A percentile compares a stretch with the other conserved stretches of the same genome.
phyloP scores from a whole-genome alignment of 2,888 invertebrate species.

The Xylota sylvarum region DNA sequence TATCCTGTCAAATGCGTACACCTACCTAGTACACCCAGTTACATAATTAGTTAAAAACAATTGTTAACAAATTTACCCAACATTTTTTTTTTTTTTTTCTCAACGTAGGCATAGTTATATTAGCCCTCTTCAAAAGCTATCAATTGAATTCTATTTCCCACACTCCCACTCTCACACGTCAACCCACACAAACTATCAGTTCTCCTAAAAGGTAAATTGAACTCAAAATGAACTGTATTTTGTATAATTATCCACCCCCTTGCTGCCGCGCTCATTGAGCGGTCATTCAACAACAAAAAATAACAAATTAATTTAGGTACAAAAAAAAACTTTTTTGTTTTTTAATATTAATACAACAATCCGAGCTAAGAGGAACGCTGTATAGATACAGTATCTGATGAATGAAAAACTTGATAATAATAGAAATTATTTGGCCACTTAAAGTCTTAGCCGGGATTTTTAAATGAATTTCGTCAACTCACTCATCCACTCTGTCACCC shows the following conservation, averaged over 20 bases:
- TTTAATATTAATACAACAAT: constrained; percentile 30
- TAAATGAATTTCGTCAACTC: constrained; percentile 32
- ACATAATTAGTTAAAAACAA: background rate
- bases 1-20: too few relatives aligned
- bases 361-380: background rate
- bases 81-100: background rate
- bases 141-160: constrained; percentile 31
- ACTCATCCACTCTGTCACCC: constrained; percentile 29
- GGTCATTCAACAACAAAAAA: constrained; percentile 51
- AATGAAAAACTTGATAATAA: constrained; percentile 52
- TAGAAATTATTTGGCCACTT: constrained; percentile 66
- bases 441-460: constrained; percentile 43
- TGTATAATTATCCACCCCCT: constrained; percentile 46
- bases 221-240: constrained; percentile 30
- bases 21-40: background rate
- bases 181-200: constrained; percentile 1
- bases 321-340: constrained; percentile 16
- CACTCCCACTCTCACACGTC: constrained; percentile 17
- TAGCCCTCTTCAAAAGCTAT: constrained; percentile 21
- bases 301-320: constrained; percentile 59
- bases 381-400: constrained; percentile 28
- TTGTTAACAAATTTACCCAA: background rate
- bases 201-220: constrained; percentile 10
- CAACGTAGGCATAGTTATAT: background rate
- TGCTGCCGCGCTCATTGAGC: constrained; percentile 18